Evolutionary conservation across 2,888 invertebrate genomes (phyloP).

Genomic region (Nephrotoma appendiculata): DNA sequence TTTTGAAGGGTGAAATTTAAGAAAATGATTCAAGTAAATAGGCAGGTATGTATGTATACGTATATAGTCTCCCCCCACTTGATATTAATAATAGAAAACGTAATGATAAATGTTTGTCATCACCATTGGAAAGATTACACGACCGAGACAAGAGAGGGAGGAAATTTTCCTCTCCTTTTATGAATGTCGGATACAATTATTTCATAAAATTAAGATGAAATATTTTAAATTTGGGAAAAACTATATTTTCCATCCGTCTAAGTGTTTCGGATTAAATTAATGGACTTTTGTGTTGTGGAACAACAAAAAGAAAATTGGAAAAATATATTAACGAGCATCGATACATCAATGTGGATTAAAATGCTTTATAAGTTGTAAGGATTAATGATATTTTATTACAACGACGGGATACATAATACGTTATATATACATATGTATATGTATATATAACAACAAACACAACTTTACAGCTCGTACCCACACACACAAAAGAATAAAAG

Average conservation of each 20-base stretch:
- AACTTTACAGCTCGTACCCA: neutral
- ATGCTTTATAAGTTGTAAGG: neutral
- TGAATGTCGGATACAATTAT: neutral
- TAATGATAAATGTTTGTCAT: neutral
- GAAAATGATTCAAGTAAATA: neutral
- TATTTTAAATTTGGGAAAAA: neutral
- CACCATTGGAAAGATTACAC: neutral
- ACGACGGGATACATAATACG: neutral
- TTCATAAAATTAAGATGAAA: neutral
- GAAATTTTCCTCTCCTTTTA: neutral
- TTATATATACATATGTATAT: neutral
- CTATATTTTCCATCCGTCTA: neutral
- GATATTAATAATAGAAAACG: neutral
- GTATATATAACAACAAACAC: neutral
- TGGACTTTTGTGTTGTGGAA: neutral
- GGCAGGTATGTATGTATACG: neutral
- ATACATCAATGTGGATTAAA: conserved; percentile 4
- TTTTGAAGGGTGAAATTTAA: neutral
- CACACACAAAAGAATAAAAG: neutral
- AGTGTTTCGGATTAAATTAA: neutral
- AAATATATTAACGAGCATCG: neutral
- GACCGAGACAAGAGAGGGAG: neutral
- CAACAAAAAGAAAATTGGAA: neutral
- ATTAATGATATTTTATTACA: neutral
- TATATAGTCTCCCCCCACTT: neutral